phyloP scores from a whole-genome alignment of 2,113 vertebrate species.

The Orycteropus afer region DNA sequence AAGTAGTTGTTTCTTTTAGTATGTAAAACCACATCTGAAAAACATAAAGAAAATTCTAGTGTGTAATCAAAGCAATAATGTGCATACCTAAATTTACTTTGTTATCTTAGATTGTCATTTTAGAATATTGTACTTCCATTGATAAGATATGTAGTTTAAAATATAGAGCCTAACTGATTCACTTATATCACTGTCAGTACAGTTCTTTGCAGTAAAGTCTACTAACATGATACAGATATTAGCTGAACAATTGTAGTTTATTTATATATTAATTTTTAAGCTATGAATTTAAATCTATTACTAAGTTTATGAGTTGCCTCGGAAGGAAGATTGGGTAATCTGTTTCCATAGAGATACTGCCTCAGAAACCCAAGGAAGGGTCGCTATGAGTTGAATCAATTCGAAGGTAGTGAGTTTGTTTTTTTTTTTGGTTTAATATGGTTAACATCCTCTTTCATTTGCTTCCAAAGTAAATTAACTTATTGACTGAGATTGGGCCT shows the following conservation, averaged over 20 bases:
- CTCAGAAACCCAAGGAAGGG: no score
- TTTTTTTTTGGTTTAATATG: no score
- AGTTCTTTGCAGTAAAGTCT: background rate
- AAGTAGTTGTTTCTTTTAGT: constrained; percentile 3
- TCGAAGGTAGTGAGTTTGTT: no score
- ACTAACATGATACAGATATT: background rate
- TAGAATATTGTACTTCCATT: background rate
- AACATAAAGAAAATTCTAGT: background rate
- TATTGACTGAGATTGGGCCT: background rate
- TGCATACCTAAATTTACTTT: background rate
- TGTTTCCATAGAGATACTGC: no score
- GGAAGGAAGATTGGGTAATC: no score
- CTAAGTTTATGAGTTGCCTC: background rate
- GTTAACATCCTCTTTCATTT: background rate
- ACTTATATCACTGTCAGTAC: background rate
- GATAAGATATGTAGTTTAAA: background rate
- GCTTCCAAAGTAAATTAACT: constrained; percentile 45
- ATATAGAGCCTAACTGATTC: constrained; percentile 11
- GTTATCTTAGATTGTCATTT: constrained; percentile 13
- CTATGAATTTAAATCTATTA: constrained; percentile 36
- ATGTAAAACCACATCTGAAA: background rate
- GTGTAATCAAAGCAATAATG: background rate
- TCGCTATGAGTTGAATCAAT: no score
- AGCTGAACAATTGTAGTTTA: background rate
- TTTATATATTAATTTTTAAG: constrained; percentile 24